Conservation (phyloP, 2,797 vertebrate species). For the Mycteria americana region DNA sequence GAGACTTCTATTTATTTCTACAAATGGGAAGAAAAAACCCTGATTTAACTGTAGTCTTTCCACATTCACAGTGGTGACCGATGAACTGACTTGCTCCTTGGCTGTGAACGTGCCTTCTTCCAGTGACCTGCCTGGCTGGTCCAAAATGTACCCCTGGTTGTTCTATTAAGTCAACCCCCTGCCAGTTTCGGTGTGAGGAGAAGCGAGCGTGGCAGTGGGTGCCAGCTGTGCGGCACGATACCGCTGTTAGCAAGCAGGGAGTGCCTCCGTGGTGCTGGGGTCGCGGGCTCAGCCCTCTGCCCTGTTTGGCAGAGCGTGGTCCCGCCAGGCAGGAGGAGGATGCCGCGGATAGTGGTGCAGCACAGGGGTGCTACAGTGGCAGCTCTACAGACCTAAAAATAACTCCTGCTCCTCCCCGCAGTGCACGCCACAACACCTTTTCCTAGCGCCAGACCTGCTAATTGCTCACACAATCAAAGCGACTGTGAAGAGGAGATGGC, state of each 20-base stretch:
- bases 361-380: background rate
- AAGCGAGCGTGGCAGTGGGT: rapidly evolving
- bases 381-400: background rate
- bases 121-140: background rate
- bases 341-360: background rate
- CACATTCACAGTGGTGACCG: background rate
- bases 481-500: background rate
- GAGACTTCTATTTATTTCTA: background rate
- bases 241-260: rapidly evolving
- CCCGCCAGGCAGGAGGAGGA: background rate
- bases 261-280: background rate
- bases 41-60: background rate
- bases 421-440: background rate
- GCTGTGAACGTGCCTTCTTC: background rate
- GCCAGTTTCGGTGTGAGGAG: rapidly evolving
- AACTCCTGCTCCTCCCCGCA: background rate
- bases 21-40: background rate
- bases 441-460: background rate
- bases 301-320: background rate
- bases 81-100: background rate
- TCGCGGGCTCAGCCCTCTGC: background rate
- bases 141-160: background rate
- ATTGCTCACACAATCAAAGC: background rate
- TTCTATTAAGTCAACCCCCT: background rate
- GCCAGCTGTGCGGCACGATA: background rate